phyloP scores from a whole-genome alignment of 2,888 invertebrate genomes.

The Theretra japonica region DNA sequence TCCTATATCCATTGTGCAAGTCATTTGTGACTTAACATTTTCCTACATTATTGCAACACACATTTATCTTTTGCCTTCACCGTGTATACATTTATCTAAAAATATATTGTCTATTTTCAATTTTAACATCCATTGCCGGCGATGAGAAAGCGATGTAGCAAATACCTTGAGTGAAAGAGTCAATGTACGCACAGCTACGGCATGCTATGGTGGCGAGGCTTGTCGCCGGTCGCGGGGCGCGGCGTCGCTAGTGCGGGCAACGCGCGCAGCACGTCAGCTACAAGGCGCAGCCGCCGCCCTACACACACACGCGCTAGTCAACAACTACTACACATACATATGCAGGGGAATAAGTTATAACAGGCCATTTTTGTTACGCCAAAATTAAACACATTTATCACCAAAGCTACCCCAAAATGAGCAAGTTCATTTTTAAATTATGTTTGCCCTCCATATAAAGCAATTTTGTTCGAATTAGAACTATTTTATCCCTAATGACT shows the following conservation, averaged over 20 bases:
- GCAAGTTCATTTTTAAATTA: no score
- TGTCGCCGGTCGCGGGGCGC: not conserved
- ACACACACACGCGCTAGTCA: conserved; percentile 58
- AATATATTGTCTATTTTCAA: not conserved
- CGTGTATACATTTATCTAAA: not conserved
- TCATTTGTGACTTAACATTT: no score
- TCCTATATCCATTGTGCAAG: no score
- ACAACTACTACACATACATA: conserved; percentile 22
- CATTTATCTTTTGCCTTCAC: not conserved
- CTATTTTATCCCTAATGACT: no score
- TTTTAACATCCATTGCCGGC: not conserved
- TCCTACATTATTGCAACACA: no score
- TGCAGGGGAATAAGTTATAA: not conserved
- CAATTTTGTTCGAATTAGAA: no score
- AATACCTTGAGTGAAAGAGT: conserved; percentile 16
- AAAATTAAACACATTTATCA: not conserved
- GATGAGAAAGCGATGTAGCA: not conserved
- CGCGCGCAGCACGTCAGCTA: conserved; percentile 82
- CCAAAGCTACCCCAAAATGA: no score
- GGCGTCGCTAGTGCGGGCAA: conserved; percentile 35
- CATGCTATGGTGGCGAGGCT: conserved; percentile 1
- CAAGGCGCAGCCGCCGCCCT: conserved; percentile 79
- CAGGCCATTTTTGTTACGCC: not conserved
- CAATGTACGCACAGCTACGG: conserved; percentile 28
- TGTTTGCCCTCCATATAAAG: no score